These are phyloP conservation scores for Plusia festucae DNA, from an alignment of 2,888 invertebrate species.

Conservation along the genomic window DNA sequence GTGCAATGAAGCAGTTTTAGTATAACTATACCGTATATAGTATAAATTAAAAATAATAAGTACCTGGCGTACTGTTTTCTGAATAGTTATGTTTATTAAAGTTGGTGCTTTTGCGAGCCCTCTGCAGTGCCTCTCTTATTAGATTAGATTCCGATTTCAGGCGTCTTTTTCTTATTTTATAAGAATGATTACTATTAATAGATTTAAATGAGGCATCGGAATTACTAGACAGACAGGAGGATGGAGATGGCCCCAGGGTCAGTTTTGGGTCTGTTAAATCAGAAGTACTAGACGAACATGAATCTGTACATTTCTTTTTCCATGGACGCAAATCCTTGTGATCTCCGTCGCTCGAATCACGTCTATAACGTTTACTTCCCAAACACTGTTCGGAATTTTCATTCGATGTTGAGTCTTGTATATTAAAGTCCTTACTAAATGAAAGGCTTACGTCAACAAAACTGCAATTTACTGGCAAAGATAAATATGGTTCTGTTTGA, in stretches of 20 bases:
- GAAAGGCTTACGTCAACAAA: conserved; percentile 73
- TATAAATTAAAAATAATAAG: conserved; percentile 18
- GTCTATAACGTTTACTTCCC: conserved; percentile 74
- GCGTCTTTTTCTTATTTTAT: conserved; percentile 79
- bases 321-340: conserved; percentile 67
- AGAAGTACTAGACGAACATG: conserved; percentile 72
- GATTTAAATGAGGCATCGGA: conserved; percentile 84
- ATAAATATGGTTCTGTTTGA: conserved; percentile 73
- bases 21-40: too few relatives aligned
- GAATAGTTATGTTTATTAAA: conserved; percentile 64
- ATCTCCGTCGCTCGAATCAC: conserved; percentile 71
- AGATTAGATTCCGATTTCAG: conserved; percentile 79
- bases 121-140: conserved; percentile 75
- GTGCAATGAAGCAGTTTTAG: too few relatives aligned
- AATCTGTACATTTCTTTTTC: conserved; percentile 79
- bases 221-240: conserved; percentile 72
- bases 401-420: conserved; percentile 67
- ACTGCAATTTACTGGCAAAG: conserved; percentile 64
- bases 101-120: conserved; percentile 70
- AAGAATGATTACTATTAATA: conserved; percentile 77
- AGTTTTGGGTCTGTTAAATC: conserved; percentile 68
- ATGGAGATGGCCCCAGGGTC: conserved; percentile 55
- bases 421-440: conserved; percentile 73
- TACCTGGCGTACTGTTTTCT: conserved; percentile 72
- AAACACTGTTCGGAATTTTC: conserved; percentile 70